These are phyloP conservation scores for Nilaparvata lugens DNA, from an alignment of 1,140 invertebrate species.

Conservation along the genomic window DNA sequence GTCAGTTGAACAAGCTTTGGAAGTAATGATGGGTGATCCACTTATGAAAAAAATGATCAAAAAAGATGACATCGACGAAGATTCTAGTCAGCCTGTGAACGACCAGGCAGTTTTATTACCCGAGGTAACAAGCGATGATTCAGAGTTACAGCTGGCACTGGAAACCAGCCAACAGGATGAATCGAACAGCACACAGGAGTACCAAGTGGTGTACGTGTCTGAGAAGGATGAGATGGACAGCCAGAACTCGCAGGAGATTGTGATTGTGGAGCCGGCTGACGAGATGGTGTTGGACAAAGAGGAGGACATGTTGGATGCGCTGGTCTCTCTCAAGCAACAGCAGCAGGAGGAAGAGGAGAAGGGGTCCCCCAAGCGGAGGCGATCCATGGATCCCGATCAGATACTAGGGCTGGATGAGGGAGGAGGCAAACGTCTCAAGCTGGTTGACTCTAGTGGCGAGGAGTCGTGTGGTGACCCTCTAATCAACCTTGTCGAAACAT, in stretches of 20 bases:
- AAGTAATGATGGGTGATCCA: conserved; percentile 22
- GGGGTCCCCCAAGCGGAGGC: too few relatives aligned
- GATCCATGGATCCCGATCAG: too few relatives aligned
- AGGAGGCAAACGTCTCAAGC: too few relatives aligned
- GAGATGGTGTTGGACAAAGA: conserved; percentile 14
- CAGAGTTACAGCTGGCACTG: neutral
- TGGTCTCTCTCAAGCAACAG: too few relatives aligned
- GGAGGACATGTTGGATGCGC: neutral
- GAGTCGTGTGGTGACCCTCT: too few relatives aligned
- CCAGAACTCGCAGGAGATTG: conserved; percentile 15
- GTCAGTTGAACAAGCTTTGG: conserved; percentile 18
- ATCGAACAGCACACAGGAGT: neutral
- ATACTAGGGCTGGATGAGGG: too few relatives aligned
- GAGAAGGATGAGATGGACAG: neutral
- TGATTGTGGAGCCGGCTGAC: conserved; percentile 26
- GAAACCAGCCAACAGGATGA: neutral
- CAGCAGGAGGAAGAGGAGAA: too few relatives aligned
- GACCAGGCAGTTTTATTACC: neutral
- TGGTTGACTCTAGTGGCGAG: too few relatives aligned
- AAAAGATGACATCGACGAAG: neutral
- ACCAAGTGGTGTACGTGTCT: neutral
- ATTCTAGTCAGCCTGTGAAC: neutral
- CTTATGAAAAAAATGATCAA: neutral
- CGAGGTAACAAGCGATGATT: neutral
- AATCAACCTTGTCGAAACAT: too few relatives aligned